phyloP scores from a whole-genome alignment of 92 coral and sea anemone genomes.

The Umimayanthus kanabou region DNA sequence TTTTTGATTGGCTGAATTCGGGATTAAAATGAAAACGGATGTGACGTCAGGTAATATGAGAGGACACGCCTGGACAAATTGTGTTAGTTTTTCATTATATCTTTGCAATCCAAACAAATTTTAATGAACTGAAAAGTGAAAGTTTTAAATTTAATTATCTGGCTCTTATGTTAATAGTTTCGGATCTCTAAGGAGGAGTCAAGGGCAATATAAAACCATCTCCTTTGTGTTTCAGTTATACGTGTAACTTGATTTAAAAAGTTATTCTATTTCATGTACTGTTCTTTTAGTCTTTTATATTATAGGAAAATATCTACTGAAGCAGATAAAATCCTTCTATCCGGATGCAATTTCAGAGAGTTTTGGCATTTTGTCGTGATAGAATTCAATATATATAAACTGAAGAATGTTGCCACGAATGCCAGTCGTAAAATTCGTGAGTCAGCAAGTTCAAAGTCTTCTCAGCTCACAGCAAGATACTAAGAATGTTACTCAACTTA shows the following conservation, averaged over 20 bases:
- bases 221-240: too few relatives aligned
- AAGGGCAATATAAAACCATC: too few relatives aligned
- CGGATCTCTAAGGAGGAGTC: too few relatives aligned
- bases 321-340: too few relatives aligned
- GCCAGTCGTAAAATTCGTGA: neutral
- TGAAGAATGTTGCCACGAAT: neutral
- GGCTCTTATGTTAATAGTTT: neutral
- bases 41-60: neutral
- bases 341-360: neutral
- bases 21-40: neutral
- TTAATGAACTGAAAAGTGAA: neutral
- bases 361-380: neutral
- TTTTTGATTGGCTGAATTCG: neutral
- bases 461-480: neutral
- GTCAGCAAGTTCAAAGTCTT: neutral
- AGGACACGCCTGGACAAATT: neutral
- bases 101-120: neutral
- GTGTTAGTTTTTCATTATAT: too few relatives aligned
- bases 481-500: too few relatives aligned
- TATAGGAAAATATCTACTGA: too few relatives aligned
- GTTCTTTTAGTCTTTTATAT: neutral
- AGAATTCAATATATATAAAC: too few relatives aligned
- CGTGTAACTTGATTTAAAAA: neutral
- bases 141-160: neutral
- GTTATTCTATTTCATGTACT: too few relatives aligned